Evolutionary conservation across 2,113 vertebrate species (phyloP).

Genomic region (Seriola rivoliana): DNA sequence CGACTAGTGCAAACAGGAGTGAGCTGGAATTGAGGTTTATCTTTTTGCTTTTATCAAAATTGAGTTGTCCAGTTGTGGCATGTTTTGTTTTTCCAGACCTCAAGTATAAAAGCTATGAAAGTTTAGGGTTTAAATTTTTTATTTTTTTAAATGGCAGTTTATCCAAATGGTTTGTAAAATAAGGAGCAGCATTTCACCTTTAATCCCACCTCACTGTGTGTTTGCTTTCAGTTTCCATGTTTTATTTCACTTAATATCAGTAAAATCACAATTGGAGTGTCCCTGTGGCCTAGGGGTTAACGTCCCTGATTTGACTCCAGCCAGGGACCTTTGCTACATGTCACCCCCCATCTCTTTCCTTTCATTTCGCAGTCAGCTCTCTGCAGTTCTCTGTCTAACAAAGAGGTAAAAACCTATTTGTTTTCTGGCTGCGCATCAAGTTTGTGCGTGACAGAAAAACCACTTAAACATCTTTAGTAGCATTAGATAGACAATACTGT

Average conservation of each 20-base stretch:
- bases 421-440: neutral
- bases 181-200: slow-evolving; percentile 34
- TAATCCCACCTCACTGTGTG: neutral
- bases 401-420: neutral
- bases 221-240: slow-evolving; percentile 26
- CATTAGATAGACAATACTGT: neutral
- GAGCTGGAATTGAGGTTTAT: neutral
- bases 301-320: no score
- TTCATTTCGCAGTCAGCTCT: neutral
- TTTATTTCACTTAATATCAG: neutral
- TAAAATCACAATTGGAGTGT: neutral
- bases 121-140: no score
- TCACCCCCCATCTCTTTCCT: neutral
- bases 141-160: neutral
- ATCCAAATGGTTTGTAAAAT: neutral
- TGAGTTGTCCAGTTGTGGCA: neutral
- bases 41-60: neutral
- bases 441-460: neutral
- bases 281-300: neutral
- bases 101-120: neutral
- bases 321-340: neutral
- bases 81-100: neutral
- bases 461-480: neutral
- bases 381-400: neutral
- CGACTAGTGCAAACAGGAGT: neutral